phyloP scores from a whole-genome alignment of 2,113 vertebrate genomes.

The Xiphorhynchus elegans region DNA sequence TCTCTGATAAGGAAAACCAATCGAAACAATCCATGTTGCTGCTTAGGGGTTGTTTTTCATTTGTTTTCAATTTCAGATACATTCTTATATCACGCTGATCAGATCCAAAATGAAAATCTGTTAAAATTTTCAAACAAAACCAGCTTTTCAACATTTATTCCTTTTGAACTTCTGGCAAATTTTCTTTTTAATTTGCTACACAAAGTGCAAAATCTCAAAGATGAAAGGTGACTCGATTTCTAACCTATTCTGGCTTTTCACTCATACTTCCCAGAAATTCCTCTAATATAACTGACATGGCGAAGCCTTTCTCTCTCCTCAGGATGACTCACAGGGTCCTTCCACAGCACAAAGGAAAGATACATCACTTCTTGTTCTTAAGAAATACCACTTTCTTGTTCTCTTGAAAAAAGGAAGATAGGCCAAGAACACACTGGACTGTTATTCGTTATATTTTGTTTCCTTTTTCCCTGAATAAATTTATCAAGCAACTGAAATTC shows the following conservation, averaged over 20 bases:
- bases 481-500: neutral
- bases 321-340: conserved; percentile 23
- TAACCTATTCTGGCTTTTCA: neutral
- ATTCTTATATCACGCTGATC: neutral
- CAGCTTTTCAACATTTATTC: neutral
- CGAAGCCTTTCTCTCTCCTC: neutral
- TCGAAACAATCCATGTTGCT: neutral
- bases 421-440: neutral
- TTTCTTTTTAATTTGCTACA: neutral
- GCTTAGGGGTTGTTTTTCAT: neutral
- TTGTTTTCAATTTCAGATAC: neutral
- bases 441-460: neutral
- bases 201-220: neutral
- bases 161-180: neutral
- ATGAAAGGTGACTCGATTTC: neutral
- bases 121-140: neutral
- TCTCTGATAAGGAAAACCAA: neutral
- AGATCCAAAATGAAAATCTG: neutral
- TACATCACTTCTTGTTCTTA: neutral
- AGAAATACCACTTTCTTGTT: neutral
- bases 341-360: neutral
- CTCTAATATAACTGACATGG: neutral
- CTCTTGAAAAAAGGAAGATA: neutral
- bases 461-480: neutral
- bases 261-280: neutral